Evolutionary conservation across 1,140 invertebrate species (phyloP), one percentile per base, ranked within the genome.

Genomic region (Propsilocerus akamusi): DNA sequence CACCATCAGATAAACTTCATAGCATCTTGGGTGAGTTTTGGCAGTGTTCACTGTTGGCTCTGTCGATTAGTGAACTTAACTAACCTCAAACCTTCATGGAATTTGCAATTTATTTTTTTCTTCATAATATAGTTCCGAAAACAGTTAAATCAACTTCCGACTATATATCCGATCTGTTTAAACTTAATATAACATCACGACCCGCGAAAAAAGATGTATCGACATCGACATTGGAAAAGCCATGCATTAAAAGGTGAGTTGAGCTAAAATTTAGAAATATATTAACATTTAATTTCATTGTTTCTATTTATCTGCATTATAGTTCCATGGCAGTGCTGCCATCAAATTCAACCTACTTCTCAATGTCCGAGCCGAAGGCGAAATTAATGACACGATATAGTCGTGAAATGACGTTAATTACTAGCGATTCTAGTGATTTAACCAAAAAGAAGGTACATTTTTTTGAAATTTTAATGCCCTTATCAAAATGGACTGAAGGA

Each of bases 161-260:
- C 60, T 88, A 86, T 63, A 81, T 89, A 57, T 76, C 76, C 59
- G 83, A 82, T 50, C 62, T 90, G 46, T 87, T 88, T 63, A 75
- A 77, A 62, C 69, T 81, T 46, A 76, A 83, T 58, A 68, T 81
- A 46, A 72, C 73, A 25, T 65, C 74, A 25, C 68, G 74, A 52
- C 71, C 75, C 25, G 53, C 57, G 14, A 65, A 63, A 51, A 57
- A 61, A 60, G 71, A 64, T 65, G 69, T 56, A 26, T 62, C 59
- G 30, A 65, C 63, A 26, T 64, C 63, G 2, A 65, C 62, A 8
- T n/a, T 37, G 6, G 48, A 49, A 10, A 49, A 25, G 22, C 12
- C n/a, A 22, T 6, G 11, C 5, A 25, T 12, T 12, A 41, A 49
- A 34, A 41, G 30, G 30, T 34, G 26, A 41, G 34, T 30, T 8